A percentile compares a stretch with the other conserved stretches of the same genome.
These are phyloP conservation scores for Notarius lentiginosus DNA, from an alignment of 2,113 vertebrate species.

Conservation along the genomic window DNA sequence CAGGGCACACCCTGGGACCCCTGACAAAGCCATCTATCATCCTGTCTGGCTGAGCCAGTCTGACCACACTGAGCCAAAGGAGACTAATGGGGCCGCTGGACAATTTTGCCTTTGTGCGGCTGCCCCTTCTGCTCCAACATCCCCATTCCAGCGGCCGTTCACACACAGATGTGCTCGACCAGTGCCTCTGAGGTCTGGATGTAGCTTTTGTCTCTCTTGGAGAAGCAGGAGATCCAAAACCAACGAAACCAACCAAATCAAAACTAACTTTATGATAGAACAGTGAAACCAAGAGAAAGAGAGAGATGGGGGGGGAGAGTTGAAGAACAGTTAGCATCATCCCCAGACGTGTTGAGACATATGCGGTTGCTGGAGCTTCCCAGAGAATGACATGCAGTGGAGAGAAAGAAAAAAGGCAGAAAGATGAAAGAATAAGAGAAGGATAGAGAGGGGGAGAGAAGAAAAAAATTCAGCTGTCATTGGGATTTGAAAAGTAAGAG, in stretches of 20 bases:
- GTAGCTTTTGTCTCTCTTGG: conserved; percentile 50
- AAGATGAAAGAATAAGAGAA: conserved; percentile 33
- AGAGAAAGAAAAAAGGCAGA: conserved; percentile 41
- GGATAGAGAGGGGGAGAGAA: conserved; percentile 29
- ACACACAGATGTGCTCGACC: conserved; percentile 84
- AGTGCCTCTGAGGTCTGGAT: conserved; percentile 72
- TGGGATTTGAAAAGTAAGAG: conserved; percentile 39
- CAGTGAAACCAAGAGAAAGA: conserved; percentile 14
- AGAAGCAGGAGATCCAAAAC: conserved; percentile 36
- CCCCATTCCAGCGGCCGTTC: conserved; percentile 78
- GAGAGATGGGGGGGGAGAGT: conserved; percentile 15
- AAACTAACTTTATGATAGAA: conserved; percentile 37
- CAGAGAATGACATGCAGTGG: conserved; percentile 48
- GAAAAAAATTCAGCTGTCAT: conserved; percentile 35
- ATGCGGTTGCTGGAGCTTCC: conserved; percentile 56
- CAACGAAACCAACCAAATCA: conserved; percentile 45
- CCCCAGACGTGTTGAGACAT: conserved; percentile 67
- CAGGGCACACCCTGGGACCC: conserved; percentile 99
- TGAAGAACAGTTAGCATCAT: conserved; percentile 54
- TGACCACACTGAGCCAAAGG: conserved; percentile 78
- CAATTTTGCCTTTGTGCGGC: conserved; percentile 87
- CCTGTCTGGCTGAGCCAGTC: conserved; percentile 92
- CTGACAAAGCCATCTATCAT: conserved; percentile 99
- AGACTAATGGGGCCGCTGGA: conserved; percentile 80
- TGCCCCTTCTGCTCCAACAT: conserved; percentile 72